These are phyloP conservation scores for Nomada ruficornis DNA, from an alignment of 2,888 invertebrate species.

Conservation along the genomic window DNA sequence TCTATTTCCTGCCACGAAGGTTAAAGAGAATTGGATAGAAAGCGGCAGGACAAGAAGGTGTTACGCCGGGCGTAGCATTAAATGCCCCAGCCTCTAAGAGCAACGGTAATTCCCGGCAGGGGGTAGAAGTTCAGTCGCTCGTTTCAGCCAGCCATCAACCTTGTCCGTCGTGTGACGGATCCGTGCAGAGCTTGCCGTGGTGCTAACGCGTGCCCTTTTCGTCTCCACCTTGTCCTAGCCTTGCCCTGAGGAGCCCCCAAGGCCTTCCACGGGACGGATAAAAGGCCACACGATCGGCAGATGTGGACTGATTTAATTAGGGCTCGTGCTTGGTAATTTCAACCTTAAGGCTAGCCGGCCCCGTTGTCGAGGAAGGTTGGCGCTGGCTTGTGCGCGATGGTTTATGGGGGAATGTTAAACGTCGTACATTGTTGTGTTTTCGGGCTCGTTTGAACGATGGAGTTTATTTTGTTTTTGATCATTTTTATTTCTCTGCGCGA, in stretches of 20 bases:
- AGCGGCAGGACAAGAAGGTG: slow-evolving; percentile 70
- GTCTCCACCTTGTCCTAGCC: slow-evolving; percentile 57
- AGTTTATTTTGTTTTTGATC: too few species aligned
- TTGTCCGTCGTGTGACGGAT: slow-evolving; percentile 37
- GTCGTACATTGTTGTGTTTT: too few species aligned
- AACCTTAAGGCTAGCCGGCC: too few species aligned
- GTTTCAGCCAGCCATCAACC: slow-evolving; percentile 64
- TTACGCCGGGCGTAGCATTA: slow-evolving; percentile 77
- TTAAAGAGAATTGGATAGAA: slow-evolving; percentile 82
- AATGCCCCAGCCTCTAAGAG: slow-evolving; percentile 81
- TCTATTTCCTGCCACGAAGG: slow-evolving; percentile 80
- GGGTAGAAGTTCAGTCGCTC: slow-evolving; percentile 76
- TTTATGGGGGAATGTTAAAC: too few species aligned
- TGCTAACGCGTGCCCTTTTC: slow-evolving; percentile 39
- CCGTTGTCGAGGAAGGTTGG: not conserved
- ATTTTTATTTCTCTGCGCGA: too few species aligned
- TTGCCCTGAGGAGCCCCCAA: slow-evolving; percentile 50
- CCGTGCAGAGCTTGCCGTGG: slow-evolving; percentile 20
- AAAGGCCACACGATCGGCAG: slow-evolving; percentile 19
- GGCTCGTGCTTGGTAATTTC: not conserved
- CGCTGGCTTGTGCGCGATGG: too few species aligned
- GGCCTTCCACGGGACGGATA: slow-evolving; percentile 44
- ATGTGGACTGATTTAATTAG: slow-evolving; percentile 41
- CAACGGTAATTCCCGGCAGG: slow-evolving; percentile 82
- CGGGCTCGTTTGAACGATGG: too few species aligned